phyloP scores from a whole-genome alignment of 2,797 vertebrate species.

The Megaceryle alcyon region DNA sequence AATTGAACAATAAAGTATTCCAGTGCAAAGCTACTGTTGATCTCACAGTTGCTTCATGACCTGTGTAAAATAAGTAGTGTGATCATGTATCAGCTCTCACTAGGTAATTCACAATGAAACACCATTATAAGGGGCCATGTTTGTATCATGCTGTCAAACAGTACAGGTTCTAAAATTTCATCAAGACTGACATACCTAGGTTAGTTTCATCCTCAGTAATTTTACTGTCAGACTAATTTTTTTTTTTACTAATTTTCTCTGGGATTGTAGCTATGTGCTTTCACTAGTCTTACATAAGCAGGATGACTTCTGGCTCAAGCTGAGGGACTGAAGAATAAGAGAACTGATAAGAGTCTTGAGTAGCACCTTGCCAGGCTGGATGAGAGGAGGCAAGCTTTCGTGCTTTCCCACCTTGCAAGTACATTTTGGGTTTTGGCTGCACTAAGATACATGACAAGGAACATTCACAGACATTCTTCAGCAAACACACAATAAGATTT shows the following conservation, averaged over 20 bases:
- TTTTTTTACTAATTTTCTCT: neutral
- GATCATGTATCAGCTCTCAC: neutral
- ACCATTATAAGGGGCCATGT: neutral
- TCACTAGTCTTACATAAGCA: neutral
- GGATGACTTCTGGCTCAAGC: neutral
- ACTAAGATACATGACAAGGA: neutral
- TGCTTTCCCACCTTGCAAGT: neutral
- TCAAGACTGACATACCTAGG: neutral
- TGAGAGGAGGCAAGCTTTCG: neutral
- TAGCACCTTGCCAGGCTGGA: neutral
- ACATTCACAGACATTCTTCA: fast-evolving
- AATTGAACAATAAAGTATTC: neutral
- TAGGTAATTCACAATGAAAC: neutral
- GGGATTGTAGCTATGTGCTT: neutral
- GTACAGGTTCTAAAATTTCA: neutral
- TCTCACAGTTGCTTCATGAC: neutral
- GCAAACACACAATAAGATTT: neutral
- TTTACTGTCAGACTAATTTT: neutral
- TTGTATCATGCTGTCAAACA: neutral
- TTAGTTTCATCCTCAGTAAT: neutral
- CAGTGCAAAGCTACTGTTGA: neutral
- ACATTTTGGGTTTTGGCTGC: neutral
- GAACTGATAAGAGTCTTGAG: neutral
- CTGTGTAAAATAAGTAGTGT: neutral
- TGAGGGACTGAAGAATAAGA: neutral